Evolutionary conservation across 2,113 vertebrate species (phyloP).

Genomic region (Condylura cristata): DNA sequence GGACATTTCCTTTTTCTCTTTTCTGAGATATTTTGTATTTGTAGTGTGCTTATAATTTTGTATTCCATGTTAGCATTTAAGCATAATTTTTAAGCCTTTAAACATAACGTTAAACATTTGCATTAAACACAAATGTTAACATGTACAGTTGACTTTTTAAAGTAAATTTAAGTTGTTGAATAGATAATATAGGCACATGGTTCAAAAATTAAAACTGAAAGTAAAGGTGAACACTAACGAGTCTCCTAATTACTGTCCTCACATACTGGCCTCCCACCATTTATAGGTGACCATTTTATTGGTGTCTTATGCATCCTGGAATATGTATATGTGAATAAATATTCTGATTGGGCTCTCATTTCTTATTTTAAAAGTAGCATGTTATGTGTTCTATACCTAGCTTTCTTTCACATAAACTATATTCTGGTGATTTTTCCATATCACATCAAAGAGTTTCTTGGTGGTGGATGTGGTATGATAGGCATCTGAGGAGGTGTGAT

Average conservation of each 20-base stretch:
- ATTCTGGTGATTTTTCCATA: constrained; percentile 9
- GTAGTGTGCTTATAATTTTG: constrained; percentile 10
- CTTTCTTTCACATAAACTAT: background rate
- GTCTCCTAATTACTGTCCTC: background rate
- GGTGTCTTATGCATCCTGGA: background rate
- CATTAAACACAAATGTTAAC: background rate
- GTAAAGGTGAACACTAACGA: constrained; percentile 10
- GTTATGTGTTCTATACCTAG: background rate
- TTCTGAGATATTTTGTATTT: constrained; percentile 26
- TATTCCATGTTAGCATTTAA: constrained; percentile 39
- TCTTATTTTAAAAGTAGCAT: constrained; percentile 58
- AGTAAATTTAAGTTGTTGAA: constrained; percentile 36
- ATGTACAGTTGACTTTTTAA: constrained; percentile 10
- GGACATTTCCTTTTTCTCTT: constrained; percentile 23
- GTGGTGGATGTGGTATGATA: too few species aligned
- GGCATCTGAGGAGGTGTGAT: too few species aligned
- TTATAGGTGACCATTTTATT: constrained; percentile 31
- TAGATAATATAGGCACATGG: background rate
- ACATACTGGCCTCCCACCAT: background rate
- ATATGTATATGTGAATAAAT: constrained; percentile 20
- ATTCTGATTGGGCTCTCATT: constrained; percentile 16
- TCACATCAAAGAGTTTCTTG: background rate
- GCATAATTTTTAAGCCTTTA: too few species aligned
- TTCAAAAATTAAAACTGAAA: constrained; percentile 41
- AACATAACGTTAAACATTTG: too few species aligned